A percentile compares a stretch with the other conserved stretches of the same genome.
These are phyloP conservation scores for Rhodophaea formosa DNA, from an alignment of 2,888 invertebrate genomes.

Conservation along the genomic window DNA sequence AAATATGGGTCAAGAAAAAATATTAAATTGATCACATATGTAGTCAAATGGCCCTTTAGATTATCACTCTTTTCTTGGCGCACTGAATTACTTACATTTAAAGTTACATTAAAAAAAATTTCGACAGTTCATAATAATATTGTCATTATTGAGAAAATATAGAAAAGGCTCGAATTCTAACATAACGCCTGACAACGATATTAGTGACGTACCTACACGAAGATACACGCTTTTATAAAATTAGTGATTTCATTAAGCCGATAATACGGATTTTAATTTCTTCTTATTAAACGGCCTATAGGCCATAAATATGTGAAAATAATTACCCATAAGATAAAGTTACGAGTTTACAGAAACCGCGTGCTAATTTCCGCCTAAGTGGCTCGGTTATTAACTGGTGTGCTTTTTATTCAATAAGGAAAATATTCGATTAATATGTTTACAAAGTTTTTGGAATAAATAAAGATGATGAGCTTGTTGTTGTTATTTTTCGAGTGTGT, in stretches of 20 bases:
- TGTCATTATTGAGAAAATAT: no score
- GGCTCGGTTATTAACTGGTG: background rate
- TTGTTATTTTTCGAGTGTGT: no score
- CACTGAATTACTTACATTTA: no score
- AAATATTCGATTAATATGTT: background rate
- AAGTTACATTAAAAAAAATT: no score
- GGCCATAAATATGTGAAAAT: slow-evolving; percentile 50
- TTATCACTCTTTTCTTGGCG: no score
- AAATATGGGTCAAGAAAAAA: no score
- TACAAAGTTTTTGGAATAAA: no score
- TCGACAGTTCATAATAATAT: no score
- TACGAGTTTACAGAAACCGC: slow-evolving; percentile 33
- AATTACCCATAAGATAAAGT: slow-evolving; percentile 34
- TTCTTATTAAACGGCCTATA: slow-evolving; percentile 34
- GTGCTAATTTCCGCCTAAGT: slow-evolving; percentile 11
- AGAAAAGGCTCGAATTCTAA: no score
- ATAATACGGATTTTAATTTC: slow-evolving; percentile 33
- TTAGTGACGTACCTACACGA: slow-evolving; percentile 27
- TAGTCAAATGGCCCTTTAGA: no score
- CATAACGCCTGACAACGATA: slow-evolving; percentile 31
- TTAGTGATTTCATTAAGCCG: slow-evolving; percentile 35
- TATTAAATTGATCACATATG: no score
- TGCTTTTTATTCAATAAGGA: background rate
- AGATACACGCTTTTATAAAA: slow-evolving; percentile 26
- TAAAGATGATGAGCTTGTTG: no score